Evolutionary conservation across 2,888 invertebrate genomes (phyloP), one percentile per base, ranked within the genome.

Genomic region (Polylopha cassiicola): DNA sequence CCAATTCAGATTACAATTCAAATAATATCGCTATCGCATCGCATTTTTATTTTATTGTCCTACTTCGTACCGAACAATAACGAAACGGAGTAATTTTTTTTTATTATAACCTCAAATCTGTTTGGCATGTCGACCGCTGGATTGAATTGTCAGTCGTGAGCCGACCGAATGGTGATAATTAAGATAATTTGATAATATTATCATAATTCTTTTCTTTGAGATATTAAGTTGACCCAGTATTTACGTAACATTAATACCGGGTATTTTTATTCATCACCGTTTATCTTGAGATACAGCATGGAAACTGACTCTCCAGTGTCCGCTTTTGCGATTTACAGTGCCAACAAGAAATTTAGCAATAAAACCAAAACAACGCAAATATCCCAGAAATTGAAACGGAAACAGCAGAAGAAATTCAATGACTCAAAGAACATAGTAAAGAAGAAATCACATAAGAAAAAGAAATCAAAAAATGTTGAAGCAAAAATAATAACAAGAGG

Each of bases 311-410:
- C 65, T 10, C 64, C 72, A n/a, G 57, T 78, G 9, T 86, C 85
- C 3, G 85, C 85, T 4, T 85, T 80, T 55, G 66, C 79, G 21
- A 59, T 77, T 10, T 86, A 85, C 49, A 77, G 64, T 46, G 55
- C 63, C 11, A 46, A 47, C 14, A 44, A 36, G 44, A 45, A 34
- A 32, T 24, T 26, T 23, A 74, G 62, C 34, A 72, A 68, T 45
- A 59, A 63, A 26, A 31, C 38, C 3, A 37, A 28, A 27, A 11
- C 17, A 7, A 37, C 33, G 15, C 38, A 20, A n/a, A 5, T 16
- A 8, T 41, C 44, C 2, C 37, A 36, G 9, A 39, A 32, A 36
- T 8, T 36, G 2, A 79, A 79, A 54, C 61, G 55, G 11, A 63
- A 71, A 37, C 60, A 64, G 34, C 68, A 65, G 18, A 71, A 70